Evolutionary conservation across 2,888 invertebrate species (phyloP).

Genomic region (Pasiphila rectangulata): DNA sequence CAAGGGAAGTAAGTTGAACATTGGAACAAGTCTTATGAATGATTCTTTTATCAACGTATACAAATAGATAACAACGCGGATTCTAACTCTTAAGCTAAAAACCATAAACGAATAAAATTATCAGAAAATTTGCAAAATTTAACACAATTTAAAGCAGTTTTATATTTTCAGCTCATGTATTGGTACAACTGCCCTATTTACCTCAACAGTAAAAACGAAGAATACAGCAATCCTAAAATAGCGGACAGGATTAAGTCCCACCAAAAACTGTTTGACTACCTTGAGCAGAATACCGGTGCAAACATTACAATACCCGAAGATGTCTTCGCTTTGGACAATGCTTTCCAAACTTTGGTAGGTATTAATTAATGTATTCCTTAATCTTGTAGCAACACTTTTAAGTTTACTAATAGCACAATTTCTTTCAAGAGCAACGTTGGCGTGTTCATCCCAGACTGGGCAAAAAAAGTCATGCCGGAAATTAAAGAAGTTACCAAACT

Average conservation of each 20-base stretch:
- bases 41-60: no score
- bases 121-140: background rate
- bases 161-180: slow-evolving; percentile 64
- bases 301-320: slow-evolving; percentile 66
- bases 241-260: slow-evolving; percentile 52
- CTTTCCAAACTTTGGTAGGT: slow-evolving; percentile 72
- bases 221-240: slow-evolving; percentile 54
- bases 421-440: slow-evolving; percentile 64
- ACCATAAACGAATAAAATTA: no score
- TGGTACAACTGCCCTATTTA: slow-evolving; percentile 73
- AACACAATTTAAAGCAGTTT: slow-evolving; percentile 2
- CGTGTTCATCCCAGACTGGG: slow-evolving; percentile 62
- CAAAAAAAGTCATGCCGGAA: slow-evolving; percentile 57
- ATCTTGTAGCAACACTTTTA: background rate
- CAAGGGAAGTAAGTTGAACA: no score
- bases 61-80: no score
- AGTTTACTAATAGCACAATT: background rate
- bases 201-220: slow-evolving; percentile 48
- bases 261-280: slow-evolving; percentile 47
- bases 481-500: slow-evolving; percentile 71
- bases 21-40: no score
- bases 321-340: slow-evolving; percentile 70
- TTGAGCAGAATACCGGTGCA: slow-evolving; percentile 54
- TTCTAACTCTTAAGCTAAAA: no score
- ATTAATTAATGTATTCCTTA: background rate